phyloP scores from a whole-genome alignment of 2,113 vertebrate species.

The Phrynosoma blainvillii region DNA sequence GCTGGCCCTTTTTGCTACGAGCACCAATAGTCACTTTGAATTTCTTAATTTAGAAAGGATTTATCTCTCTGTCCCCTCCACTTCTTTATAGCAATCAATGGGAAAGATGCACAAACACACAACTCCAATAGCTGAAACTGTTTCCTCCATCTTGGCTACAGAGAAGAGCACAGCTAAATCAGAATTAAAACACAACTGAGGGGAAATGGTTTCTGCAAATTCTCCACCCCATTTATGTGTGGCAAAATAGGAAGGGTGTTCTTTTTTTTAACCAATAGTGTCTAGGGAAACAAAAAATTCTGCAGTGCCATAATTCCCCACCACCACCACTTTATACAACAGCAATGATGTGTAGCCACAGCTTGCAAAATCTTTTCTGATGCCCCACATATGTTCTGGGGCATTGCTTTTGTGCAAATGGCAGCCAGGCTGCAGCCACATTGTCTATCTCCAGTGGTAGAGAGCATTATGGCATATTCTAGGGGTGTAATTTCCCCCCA shows the following conservation, averaged over 20 bases:
- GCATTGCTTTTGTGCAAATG: too few species aligned
- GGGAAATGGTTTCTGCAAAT: neutral
- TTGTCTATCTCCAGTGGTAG: too few species aligned
- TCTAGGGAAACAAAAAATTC: neutral
- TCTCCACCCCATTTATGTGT: neutral
- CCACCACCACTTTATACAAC: neutral
- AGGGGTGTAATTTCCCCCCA: too few species aligned
- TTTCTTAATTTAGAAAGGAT: slow-evolving; percentile 42
- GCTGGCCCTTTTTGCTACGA: slow-evolving; percentile 28
- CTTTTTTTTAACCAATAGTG: neutral
- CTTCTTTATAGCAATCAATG: neutral
- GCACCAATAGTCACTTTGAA: slow-evolving; percentile 38
- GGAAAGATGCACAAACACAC: neutral
- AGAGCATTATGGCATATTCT: too few species aligned
- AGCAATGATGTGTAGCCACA: neutral
- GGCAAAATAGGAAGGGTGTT: neutral
- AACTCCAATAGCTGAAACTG: neutral
- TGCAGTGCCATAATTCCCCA: neutral
- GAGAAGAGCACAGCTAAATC: neutral
- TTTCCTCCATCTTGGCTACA: neutral
- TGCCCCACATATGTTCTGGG: too few species aligned
- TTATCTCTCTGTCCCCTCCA: slow-evolving; percentile 28
- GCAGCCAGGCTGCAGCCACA: too few species aligned
- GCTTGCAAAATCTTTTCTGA: too few species aligned
- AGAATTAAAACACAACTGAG: neutral